Evolutionary conservation across 2,113 vertebrate species (phyloP).

Genomic region (Rutilus rutilus): DNA sequence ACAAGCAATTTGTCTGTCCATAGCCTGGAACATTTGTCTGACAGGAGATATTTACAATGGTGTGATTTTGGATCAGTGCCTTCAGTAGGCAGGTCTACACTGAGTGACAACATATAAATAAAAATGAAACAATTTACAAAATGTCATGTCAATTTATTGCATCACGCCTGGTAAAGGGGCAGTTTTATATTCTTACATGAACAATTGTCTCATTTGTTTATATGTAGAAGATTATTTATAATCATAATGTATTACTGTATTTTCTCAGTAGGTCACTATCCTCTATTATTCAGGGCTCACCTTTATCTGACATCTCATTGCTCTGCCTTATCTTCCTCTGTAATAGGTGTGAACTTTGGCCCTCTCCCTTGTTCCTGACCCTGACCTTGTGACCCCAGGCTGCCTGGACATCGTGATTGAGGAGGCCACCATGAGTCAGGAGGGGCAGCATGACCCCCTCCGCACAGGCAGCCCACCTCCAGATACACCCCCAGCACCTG

Average conservation of each 20-base stretch:
- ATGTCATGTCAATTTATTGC: background rate
- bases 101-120: background rate
- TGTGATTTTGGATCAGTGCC: background rate
- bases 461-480: slow-evolving; percentile 66
- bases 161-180: background rate
- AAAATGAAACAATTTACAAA: background rate
- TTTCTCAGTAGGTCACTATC: background rate
- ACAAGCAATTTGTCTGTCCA: background rate
- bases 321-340: background rate
- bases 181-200: background rate
- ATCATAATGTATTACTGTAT: background rate
- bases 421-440: slow-evolving; percentile 78
- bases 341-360: slow-evolving; percentile 34
- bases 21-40: background rate
- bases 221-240: no score
- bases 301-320: slow-evolving; percentile 9
- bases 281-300: background rate
- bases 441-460: slow-evolving; percentile 74
- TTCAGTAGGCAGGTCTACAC: background rate
- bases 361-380: background rate
- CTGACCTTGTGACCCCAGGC: slow-evolving; percentile 39
- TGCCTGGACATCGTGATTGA: slow-evolving; percentile 42
- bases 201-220: no score
- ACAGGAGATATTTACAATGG: background rate
- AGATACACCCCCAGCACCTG: slow-evolving; percentile 58